Base-by-base conservation (phyloP, 1,140 invertebrate genomes). In the Drosophila albomicans region DNA sequence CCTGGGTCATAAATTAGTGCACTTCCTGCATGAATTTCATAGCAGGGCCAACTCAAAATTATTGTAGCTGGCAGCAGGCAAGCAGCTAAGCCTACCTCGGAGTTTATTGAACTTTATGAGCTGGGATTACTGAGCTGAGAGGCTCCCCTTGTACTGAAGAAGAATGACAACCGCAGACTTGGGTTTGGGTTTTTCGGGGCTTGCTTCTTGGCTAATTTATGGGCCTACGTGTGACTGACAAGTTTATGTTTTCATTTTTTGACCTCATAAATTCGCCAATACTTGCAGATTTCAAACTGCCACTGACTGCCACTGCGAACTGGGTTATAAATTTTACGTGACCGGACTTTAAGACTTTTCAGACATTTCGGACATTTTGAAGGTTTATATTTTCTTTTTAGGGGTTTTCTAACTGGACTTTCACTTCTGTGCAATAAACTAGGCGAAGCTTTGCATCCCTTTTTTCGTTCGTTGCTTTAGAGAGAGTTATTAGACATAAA, bases 51-150 rank as follows among this genome's bases (percentile, higher is more conserved):
- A 35, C 70, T 48, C 38, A 51, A 57, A 73, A 66, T 73, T 77
- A 77, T 73, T 61, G 58, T 57, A 16, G 72, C 38, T 25, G 20
- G 6, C 6, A 51, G 7, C 63, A 38, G n/a, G n/a, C 20, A 59
- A 52, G 43, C 11, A 51, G 58, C 38, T 25, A 32, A 46, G 48
- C 32, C 25, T 52, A 70, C 46, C 32, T 63, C 64, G 64, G 56
- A 77, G 79, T 79, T 87, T 77, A 88, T 88, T 87, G 82, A 87
- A 88, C 82, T 87, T 87, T 88, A 82, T 75, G 79, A 82, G 84
- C 72, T 70, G 10, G 79, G 80, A 88, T 77, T 87, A 82, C 72
- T 25, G 20, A 25, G 20, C 20, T 25, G 20, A 13, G 65, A 28
- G 72, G 20, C 49, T n/a, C 51, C 20, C 20, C 20, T 25, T 4